These are phyloP conservation scores for Poeciliopsis occidentalis DNA, from an alignment of 2,113 vertebrate genomes.

Conservation along the genomic window DNA sequence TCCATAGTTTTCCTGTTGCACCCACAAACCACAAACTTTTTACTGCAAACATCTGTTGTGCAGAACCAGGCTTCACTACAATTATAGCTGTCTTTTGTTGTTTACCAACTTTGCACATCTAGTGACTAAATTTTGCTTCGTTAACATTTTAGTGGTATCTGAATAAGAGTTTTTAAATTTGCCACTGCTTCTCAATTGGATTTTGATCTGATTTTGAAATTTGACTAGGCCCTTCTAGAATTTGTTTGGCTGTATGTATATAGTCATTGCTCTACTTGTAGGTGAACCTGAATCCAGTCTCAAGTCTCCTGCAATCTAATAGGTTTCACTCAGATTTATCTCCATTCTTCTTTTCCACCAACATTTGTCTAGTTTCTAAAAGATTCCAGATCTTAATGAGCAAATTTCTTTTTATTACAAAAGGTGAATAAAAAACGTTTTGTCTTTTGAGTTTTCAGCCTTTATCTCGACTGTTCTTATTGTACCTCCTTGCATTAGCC, in stretches of 20 bases:
- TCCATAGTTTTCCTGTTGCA: not conserved
- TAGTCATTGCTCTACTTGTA: too few species aligned
- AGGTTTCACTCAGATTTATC: not conserved
- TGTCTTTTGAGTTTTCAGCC: constrained; percentile 18
- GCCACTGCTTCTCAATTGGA: not conserved
- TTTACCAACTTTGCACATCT: not conserved
- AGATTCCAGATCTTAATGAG: not conserved
- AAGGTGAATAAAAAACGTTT: constrained; percentile 16
- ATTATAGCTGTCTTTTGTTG: not conserved
- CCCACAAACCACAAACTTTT: not conserved
- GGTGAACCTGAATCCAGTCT: not conserved
- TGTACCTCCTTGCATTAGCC: not conserved
- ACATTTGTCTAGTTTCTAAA: not conserved
- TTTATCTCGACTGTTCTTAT: constrained; percentile 5
- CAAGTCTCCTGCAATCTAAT: not conserved
- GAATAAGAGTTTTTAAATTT: not conserved
- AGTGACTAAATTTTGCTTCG: not conserved
- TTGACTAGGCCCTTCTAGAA: not conserved
- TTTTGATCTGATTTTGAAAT: not conserved
- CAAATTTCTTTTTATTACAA: not conserved
- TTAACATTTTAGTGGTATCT: not conserved
- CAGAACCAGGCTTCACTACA: not conserved
- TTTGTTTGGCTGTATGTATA: not conserved
- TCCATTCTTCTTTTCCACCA: not conserved
- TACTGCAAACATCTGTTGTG: not conserved